Evolutionary conservation across 1,140 invertebrate species (phyloP), one percentile per base, ranked within the genome.

Genomic region (Sycobia sp.): DNA sequence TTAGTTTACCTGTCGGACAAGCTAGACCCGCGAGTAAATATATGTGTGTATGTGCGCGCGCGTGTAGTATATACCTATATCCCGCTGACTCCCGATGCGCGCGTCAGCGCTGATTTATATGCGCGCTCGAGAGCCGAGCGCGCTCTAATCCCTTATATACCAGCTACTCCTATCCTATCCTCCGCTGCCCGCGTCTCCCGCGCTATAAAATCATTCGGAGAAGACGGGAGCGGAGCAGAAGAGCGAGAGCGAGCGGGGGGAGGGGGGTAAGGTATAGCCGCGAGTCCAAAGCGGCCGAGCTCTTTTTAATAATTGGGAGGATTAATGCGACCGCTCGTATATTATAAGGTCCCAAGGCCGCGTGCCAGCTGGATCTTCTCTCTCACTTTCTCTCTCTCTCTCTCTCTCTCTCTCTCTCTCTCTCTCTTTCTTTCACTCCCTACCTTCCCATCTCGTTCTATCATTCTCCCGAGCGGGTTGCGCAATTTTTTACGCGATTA

Each of bases 291-390:
- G n/a, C n/a, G n/a, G n/a, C n/a, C n/a, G n/a, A n/a, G n/a, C n/a
- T n/a, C n/a, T n/a, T 46, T 47, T 62, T 62, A 62, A 62, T 62
- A 62, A 62, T 62, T 38, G 51, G 41, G 0, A 47, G 51, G 41
- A 62, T 62, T 62, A 54, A 62, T 54, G 41, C 29, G 22, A 22
- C 25, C 39, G 38, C 11, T 27, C 39, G 16, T 46, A 47, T 20
- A 27, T 47, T 14, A 39, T 5, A n/a, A 10, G 4, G 22, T 13
- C 13, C 22, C 59, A 47, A 62, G 59, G 46, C 47, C 57, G 22
- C 18, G 9, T 4, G 38, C 20, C 3, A 18, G 51, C 60, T 29
- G 29, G 36, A 62, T 36, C 38, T 55, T 54, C 49, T 54, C 49
- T 20, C 18, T 9, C n/a, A 23, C 13, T 47, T 49, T n/a, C n/a